Evolutionary conservation across 2,888 invertebrate genomes (phyloP), one percentile per base, ranked within the genome.

Genomic region (Drosophila paranaensis): DNA sequence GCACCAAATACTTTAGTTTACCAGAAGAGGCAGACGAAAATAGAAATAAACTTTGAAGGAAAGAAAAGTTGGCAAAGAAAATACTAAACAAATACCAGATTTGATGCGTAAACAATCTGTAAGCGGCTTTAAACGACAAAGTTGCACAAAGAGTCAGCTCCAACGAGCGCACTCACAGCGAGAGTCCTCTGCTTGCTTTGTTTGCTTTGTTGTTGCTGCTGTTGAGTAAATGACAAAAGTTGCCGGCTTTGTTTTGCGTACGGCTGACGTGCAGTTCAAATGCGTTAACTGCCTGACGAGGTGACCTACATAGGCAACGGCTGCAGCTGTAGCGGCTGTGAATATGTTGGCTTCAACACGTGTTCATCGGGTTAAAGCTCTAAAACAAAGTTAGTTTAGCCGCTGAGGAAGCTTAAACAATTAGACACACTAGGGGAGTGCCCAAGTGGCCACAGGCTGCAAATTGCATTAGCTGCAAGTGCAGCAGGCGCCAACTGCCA

Each of bases 181-280:
- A 33, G 33, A 46, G 62, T 46, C 67, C 20, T 48, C 33, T 48
- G 30, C 48, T 48, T n/a, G 9, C n/a, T 62, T 64, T 58, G 58
- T 67, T 60, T 72, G 51, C 30, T 30, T 63, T 63, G 40, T 51
- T 42, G 40, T 53, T 64, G 33, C 25, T 72, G 51, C 60, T 70
- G 66, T 64, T 73, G 68, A 62, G 67, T 72, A 88, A 88, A 83
- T 84, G 89, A 89, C 74, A 87, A 89, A 84, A 84, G 84, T 85
- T 85, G 69, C 67, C 71, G 76, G 77, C 80, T 86, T 89, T 88
- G 87, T 86, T 81, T 86, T 85, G 64, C 74, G 63, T 84, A 85
- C 83, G 82, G 89, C 89, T 89, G 86, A 89, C 89, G 87, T 86
- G 87, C 90, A 74, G 89, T 88, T 86, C 88, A 77, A 88, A 88